Evolutionary conservation across 2,797 vertebrate genomes (phyloP).

Genomic region (Eulemur albifrons): DNA sequence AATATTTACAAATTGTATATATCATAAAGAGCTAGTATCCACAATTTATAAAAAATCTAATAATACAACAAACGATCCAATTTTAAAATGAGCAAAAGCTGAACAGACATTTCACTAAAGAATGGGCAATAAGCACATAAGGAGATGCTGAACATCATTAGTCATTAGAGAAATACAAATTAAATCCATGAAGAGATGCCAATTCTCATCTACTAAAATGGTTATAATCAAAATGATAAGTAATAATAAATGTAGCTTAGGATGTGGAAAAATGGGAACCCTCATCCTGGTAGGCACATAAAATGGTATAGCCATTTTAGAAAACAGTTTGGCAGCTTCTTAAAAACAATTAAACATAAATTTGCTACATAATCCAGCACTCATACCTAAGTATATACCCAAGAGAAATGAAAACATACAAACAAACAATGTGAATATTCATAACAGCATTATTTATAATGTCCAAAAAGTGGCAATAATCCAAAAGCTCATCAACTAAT

Average conservation of each 20-base stretch:
- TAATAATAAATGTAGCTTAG: neutral
- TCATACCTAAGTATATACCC: neutral
- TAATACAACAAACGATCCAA: neutral
- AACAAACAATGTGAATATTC: neutral
- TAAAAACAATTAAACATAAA: neutral
- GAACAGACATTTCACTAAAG: conserved; percentile 13
- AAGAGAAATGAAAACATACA: conserved; percentile 22
- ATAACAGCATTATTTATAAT: neutral
- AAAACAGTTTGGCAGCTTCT: neutral
- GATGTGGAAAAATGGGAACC: neutral
- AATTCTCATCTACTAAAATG: neutral
- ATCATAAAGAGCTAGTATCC: neutral
- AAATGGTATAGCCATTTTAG: neutral
- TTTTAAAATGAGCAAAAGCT: conserved; percentile 11
- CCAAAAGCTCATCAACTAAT: neutral
- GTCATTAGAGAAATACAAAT: conserved; percentile 6
- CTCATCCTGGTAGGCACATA: neutral
- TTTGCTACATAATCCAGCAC: neutral
- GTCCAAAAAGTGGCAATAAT: neutral
- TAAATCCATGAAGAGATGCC: neutral
- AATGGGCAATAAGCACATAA: neutral
- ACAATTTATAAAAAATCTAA: neutral
- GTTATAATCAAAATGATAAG: conserved; percentile 18
- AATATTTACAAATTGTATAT: neutral
- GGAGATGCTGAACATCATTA: neutral